A percentile compares a stretch with the other conserved stretches of the same genome.
Evolutionary conservation across 1,140 invertebrate species (phyloP).

Genomic region (Caenorhabditis brenneri): DNA sequence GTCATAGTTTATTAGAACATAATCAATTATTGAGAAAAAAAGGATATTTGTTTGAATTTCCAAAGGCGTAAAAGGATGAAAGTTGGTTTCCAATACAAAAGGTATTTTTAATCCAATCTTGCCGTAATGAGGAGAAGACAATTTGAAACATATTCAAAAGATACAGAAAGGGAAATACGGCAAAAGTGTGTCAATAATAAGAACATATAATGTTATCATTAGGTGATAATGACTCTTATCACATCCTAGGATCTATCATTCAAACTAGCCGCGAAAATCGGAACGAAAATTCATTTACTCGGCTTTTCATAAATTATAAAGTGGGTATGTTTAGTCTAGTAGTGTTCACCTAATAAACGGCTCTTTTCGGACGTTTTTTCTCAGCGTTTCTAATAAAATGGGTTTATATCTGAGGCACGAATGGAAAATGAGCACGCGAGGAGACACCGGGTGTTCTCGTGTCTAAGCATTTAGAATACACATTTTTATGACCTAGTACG

Average conservation of each 20-base stretch:
- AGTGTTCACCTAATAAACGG: neutral
- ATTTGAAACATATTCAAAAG: neutral
- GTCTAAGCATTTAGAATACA: neutral
- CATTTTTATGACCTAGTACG: slow-evolving; percentile 27
- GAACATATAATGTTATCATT: neutral
- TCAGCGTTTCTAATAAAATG: neutral
- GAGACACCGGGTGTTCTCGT: neutral
- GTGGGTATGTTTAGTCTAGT: neutral
- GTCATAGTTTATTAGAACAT: no score
- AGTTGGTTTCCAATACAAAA: no score
- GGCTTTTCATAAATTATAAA: neutral
- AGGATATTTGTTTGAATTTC: no score
- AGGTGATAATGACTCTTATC: slow-evolving; percentile 1
- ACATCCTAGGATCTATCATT: neutral
- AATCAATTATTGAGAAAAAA: no score
- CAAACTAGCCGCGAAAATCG: neutral
- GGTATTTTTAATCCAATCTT: no score
- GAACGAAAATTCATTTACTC: neutral
- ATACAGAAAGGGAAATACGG: neutral
- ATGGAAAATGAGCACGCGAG: slow-evolving; percentile 29
- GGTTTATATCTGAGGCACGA: neutral
- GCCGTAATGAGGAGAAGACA: neutral
- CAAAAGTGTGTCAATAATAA: slow-evolving; percentile 7
- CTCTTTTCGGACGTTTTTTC: neutral
- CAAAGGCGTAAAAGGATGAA: no score